phyloP scores from a whole-genome alignment of 2,797 vertebrate species.

The Buceros bicornis region DNA sequence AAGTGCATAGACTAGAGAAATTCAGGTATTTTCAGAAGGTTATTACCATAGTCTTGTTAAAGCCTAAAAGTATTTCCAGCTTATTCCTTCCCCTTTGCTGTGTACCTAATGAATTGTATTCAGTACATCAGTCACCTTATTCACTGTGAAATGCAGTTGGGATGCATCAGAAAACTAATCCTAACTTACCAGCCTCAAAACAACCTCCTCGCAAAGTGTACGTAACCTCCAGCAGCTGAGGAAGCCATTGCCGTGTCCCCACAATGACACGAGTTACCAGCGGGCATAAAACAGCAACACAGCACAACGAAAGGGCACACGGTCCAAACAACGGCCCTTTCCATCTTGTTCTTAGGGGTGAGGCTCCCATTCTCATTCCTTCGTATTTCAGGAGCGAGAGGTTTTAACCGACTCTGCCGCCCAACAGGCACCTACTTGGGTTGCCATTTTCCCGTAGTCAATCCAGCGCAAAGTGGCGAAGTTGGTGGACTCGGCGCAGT shows the following conservation, averaged over 20 bases:
- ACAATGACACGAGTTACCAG: rapidly evolving
- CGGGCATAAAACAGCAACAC: rapidly evolving
- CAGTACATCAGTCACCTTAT: not conserved
- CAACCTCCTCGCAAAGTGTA: not conserved
- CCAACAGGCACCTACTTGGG: conserved; percentile 82
- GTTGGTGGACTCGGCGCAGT: conserved; percentile 98
- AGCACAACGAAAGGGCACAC: rapidly evolving
- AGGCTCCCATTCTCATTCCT: rapidly evolving
- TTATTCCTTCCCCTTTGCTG: conserved; percentile 2
- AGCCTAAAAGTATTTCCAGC: not conserved
- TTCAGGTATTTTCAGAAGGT: not conserved
- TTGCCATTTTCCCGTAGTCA: conserved; percentile 97
- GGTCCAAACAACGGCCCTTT: rapidly evolving
- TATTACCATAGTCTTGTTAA: not conserved
- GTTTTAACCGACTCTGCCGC: not conserved
- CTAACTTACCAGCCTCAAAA: not conserved
- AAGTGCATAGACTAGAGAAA: not conserved
- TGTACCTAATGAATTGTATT: conserved; percentile 5
- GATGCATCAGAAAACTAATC: not conserved
- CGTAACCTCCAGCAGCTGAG: rapidly evolving
- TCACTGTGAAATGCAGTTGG: not conserved
- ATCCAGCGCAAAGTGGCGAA: conserved; percentile 97
- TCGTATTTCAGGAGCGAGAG: not conserved
- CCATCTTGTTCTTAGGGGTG: rapidly evolving
- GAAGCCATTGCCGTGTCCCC: not conserved